A percentile compares a stretch with the other conserved stretches of the same genome.
Conservation (phyloP, 1,140 invertebrate species). For the Euschistus heros region DNA sequence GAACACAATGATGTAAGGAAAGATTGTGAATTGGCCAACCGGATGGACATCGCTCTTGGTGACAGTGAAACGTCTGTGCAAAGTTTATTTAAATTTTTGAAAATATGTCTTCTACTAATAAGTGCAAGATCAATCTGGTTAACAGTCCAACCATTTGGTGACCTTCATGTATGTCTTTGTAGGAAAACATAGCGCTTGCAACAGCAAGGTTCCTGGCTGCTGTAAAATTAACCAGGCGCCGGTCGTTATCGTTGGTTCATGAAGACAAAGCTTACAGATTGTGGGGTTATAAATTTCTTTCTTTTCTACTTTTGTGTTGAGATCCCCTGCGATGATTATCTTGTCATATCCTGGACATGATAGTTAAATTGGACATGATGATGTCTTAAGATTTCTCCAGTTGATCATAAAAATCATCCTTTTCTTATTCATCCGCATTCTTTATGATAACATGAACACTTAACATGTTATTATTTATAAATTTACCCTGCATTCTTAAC, state of each 20-base stretch:
- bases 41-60: no score
- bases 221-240: neutral
- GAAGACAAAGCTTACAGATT: neutral
- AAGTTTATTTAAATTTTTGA: no score
- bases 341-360: neutral
- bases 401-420: neutral
- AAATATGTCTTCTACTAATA: no score
- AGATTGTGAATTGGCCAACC: no score
- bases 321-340: neutral
- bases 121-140: no score
- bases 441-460: conserved; percentile 24
- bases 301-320: neutral
- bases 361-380: neutral
- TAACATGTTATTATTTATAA: conserved; percentile 22
- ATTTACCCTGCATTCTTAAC: conserved; percentile 20
- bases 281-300: neutral
- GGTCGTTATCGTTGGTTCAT: neutral
- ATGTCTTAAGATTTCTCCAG: neutral
- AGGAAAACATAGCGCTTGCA: neutral
- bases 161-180: neutral
- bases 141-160: no score
- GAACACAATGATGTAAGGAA: no score
- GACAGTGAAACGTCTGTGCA: no score
- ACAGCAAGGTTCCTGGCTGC: neutral
- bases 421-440: conserved; percentile 23